Base-by-base conservation (phyloP, 2,888 invertebrate genomes). In the Nowickia ferox region DNA sequence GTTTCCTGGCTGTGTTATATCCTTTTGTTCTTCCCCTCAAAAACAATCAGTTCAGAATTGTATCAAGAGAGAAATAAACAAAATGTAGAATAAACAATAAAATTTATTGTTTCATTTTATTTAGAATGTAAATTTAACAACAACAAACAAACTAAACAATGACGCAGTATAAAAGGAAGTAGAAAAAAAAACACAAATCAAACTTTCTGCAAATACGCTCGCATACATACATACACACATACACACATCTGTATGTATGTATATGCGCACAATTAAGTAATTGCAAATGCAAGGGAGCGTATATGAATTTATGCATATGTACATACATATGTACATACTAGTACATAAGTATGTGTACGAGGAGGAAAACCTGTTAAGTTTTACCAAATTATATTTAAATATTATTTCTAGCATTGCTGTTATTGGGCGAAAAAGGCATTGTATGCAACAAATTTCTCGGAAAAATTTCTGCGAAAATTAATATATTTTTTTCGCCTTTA, bases 21-120 rank as follows among this genome's bases (percentile, higher is more conserved):
- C n/a, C 30, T 30, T 44, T 59, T 66, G 13, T 65, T 46, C 9
- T 17, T 17, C 46, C 44, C 30, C 55, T 74, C 13, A 84, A 74
- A 83, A 83, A 84, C 85, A 83, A 80, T 85, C 83, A 84, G 63
- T 77, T 77, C 71, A 55, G 79, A 86, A 83, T 86, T 79, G 82
- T 86, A 83, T 82, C 83, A 80, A 80, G 80, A 86, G 80, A 69
- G 77, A 82, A 78, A 81, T 82, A 87, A 87, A 84, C 78, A 79
- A 85, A 80, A 57, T 85, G 72, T 77, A 75, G 74, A 74, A 75
- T 80, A 85, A 87, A 80, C 81, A 84, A 85, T 81, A 84, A 86
- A 84, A 83, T 86, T 83, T 86, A 86, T 86, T 86, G 86, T 83
- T 81, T 86, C 75, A 83, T 79, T 86, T 83, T 83, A 86, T 83